Base-by-base conservation (phyloP, 2,797 vertebrate genomes). In the Urosaurus nigricauda region DNA sequence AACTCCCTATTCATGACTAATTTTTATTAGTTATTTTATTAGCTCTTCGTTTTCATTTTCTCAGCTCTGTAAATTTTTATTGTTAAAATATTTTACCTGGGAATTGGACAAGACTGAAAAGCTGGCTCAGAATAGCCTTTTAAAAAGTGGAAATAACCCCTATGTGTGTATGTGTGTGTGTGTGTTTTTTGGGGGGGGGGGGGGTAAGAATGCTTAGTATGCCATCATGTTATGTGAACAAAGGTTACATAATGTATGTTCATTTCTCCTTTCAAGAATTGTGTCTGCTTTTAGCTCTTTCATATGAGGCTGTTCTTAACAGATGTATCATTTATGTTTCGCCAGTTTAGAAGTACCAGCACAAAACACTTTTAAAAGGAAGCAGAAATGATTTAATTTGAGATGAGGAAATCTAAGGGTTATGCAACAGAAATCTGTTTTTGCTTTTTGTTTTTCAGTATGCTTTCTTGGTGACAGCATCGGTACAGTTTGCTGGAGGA, bases 401-500 rank as follows among this genome's bases (percentile, higher is more conserved):
- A 37, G 2, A 13, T 11, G 5, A 77, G 21, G 26, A 47, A 71
- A 37, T 40, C 1, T 3, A 73, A 73, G n/a, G 83, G 2, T 14
- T 89, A 43, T 19, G 13, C 24, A 8, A 71, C 26, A 2, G 56
- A 26, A 35, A 79, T 17, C n/a, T 26, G 17, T 2, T 58, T 74
- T 79, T 84, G 73, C 81, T 74, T n/a, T 3, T 88, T 91, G 80
- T 43, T 87, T 65, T 92, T 79, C 94, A 99, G 99, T 99, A 99
- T 14, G 98, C 98, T 93, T 99, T 99, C 96, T 96, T 99, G 95
- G 98, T 99, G 96, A 99, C 99, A 0, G 98, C 99, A 0, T 97
- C 98, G 8, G 98, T 99, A 87, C 99, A 99, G 97, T 99, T 99
- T 96, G 98, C 98, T 60, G 98, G 98, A 26, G 99, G 99, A 58